Conservation (phyloP, 1,140 invertebrate species). For the Tachypleus tridentatus region DNA sequence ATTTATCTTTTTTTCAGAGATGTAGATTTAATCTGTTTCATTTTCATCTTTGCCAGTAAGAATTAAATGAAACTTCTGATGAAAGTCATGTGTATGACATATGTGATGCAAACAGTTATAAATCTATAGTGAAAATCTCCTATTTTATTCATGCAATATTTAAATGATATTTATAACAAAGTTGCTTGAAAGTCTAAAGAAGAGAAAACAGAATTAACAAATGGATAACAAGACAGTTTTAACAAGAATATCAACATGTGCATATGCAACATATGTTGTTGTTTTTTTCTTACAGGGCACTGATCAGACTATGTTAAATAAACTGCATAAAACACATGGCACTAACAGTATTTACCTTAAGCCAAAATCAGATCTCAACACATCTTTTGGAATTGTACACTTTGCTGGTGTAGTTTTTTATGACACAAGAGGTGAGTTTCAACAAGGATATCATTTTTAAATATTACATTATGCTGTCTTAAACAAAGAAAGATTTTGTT, state of each 20-base stretch:
- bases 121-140: too few species aligned
- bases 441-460: neutral
- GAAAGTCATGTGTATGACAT: too few species aligned
- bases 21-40: too few species aligned
- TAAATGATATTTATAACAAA: too few species aligned
- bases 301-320: slow-evolving; percentile 91
- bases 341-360: slow-evolving; percentile 87
- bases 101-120: neutral
- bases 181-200: too few species aligned
- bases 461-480: too few species aligned
- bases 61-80: too few species aligned
- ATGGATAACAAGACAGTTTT: neutral
- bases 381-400: slow-evolving; percentile 92
- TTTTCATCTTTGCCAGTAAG: too few species aligned
- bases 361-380: slow-evolving; percentile 93
- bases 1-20: too few species aligned
- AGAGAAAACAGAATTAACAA: neutral
- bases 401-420: slow-evolving; percentile 98
- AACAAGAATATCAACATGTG: neutral
- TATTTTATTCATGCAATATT: too few species aligned
- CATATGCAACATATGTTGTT: too few species aligned
- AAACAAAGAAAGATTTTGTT: too few species aligned
- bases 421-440: slow-evolving; percentile 62
- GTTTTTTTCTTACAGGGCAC: slow-evolving; percentile 51
- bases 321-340: slow-evolving; percentile 92